Percentiles rank a stretch among this genome's conserved stretches.
These are phyloP conservation scores for Polypterus bichir DNA, from an alignment of 2,113 vertebrate species.

Conservation along the genomic window DNA sequence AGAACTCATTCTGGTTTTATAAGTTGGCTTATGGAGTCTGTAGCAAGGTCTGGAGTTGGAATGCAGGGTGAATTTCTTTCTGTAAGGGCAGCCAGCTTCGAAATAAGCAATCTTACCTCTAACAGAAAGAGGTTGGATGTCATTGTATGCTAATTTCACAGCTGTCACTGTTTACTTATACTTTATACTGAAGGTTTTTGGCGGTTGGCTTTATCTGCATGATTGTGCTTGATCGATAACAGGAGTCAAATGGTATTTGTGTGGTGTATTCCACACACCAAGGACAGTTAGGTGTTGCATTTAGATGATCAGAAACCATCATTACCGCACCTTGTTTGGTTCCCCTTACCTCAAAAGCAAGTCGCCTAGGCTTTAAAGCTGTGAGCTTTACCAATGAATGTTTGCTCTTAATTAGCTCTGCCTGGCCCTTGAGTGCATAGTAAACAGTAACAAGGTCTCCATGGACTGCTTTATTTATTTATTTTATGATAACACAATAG, in stretches of 20 bases:
- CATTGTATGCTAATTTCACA: too few relatives aligned
- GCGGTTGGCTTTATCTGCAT: too few relatives aligned
- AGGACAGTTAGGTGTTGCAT: constrained; percentile 29
- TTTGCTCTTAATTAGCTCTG: constrained; percentile 65
- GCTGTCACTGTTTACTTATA: neutral
- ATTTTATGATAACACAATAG: constrained; percentile 33
- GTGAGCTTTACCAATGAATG: constrained; percentile 32
- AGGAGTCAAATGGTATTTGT: too few relatives aligned
- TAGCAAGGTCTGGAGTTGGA: too few relatives aligned
- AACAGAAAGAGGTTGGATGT: too few relatives aligned
- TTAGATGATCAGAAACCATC: constrained; percentile 16
- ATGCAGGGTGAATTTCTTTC: too few relatives aligned
- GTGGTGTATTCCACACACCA: constrained; percentile 10
- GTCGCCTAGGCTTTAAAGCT: constrained; percentile 23
- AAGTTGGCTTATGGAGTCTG: too few relatives aligned
- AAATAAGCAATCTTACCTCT: too few relatives aligned
- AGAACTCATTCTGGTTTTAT: too few relatives aligned
- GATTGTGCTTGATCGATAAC: too few relatives aligned
- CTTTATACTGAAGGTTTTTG: neutral
- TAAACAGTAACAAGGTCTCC: constrained; percentile 75
- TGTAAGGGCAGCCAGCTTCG: too few relatives aligned
- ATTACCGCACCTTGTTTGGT: constrained; percentile 39
- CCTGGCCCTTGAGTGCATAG: constrained; percentile 47
- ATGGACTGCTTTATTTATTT: constrained; percentile 40
- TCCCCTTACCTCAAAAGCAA: constrained; percentile 34